Evolutionary conservation across 2,888 invertebrate species (phyloP).

Genomic region (Rhaphigaster nebulosa): DNA sequence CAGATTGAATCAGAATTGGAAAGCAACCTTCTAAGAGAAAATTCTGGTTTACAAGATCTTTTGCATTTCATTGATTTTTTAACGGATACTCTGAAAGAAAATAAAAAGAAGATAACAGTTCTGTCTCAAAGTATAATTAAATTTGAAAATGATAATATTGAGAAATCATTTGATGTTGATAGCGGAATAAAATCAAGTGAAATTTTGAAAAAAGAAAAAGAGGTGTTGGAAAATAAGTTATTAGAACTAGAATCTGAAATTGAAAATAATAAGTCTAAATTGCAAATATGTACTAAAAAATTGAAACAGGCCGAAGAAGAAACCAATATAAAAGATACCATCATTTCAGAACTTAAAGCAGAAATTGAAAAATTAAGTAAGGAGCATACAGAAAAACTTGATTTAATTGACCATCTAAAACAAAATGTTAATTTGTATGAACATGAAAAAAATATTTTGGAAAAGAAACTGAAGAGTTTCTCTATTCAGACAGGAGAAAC

Average conservation of each 20-base stretch:
- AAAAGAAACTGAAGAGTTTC: conserved; percentile 59
- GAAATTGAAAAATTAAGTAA: conserved; percentile 30
- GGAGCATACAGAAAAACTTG: conserved; percentile 29
- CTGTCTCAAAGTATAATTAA: neutral
- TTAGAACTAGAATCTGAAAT: conserved; percentile 40
- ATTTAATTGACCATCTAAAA: conserved; percentile 53
- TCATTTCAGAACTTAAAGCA: conserved; percentile 24
- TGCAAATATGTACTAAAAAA: conserved; percentile 13
- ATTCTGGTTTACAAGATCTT: conserved; percentile 1
- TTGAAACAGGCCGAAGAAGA: conserved; percentile 13
- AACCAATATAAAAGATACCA: conserved; percentile 16
- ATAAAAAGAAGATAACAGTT: conserved; percentile 21
- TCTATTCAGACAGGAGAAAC: conserved; percentile 52
- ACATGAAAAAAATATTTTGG: conserved; percentile 63
- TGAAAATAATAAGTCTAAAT: conserved; percentile 24
- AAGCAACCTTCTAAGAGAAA: conserved; percentile 3
- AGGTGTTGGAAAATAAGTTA: conserved; percentile 15
- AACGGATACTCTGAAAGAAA: conserved; percentile 30
- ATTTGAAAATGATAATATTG: conserved; percentile 41
- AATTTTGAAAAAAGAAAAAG: conserved; percentile 19
- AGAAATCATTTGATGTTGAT: conserved; percentile 28
- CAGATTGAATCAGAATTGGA: conserved; percentile 52
- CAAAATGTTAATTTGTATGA: conserved; percentile 62
- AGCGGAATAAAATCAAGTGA: neutral
- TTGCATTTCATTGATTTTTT: conserved; percentile 47